Evolutionary conservation across 2,113 vertebrate genomes (phyloP).

Genomic region (Corythoichthys haematopterus): DNA sequence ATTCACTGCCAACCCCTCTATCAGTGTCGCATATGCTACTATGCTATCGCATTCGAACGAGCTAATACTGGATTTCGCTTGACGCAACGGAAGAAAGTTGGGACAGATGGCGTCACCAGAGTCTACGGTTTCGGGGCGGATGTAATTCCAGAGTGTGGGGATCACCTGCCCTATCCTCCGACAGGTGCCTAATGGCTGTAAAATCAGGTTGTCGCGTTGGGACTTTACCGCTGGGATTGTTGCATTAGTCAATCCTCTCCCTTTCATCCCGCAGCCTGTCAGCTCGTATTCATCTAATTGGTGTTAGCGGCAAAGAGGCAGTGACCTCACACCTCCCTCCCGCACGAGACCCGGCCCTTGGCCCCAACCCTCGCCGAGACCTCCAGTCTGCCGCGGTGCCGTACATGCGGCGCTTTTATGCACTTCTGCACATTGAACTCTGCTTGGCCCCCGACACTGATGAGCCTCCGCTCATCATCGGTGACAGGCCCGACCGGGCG

Average conservation of each 20-base stretch:
- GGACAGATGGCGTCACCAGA: neutral
- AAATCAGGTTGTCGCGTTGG: slow-evolving; percentile 52
- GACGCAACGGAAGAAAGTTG: neutral
- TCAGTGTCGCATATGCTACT: too few relatives aligned
- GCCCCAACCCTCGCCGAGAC: slow-evolving; percentile 42
- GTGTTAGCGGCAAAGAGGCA: slow-evolving; percentile 67
- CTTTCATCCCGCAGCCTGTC: slow-evolving; percentile 71
- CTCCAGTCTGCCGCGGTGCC: slow-evolving; percentile 42
- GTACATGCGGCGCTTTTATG: slow-evolving; percentile 52
- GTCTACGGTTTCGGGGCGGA: slow-evolving; percentile 58
- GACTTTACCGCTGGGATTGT: slow-evolving; percentile 43
- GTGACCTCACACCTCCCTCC: slow-evolving; percentile 54
- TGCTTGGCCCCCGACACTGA: slow-evolving; percentile 47
- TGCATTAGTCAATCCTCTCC: slow-evolving; percentile 52
- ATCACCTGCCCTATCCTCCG: slow-evolving; percentile 45
- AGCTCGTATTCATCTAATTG: slow-evolving; percentile 75
- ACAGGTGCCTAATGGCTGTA: slow-evolving; percentile 67
- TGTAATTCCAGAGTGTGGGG: slow-evolving; percentile 28
- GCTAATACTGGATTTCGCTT: too few relatives aligned
- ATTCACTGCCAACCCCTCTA: too few relatives aligned
- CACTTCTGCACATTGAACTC: slow-evolving; percentile 63
- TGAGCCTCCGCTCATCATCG: slow-evolving; percentile 29
- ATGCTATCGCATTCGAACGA: too few relatives aligned
- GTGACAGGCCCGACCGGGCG: slow-evolving; percentile 36
- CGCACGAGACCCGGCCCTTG: slow-evolving; percentile 21